phyloP scores from a whole-genome alignment of 2,113 vertebrate species.

The Siniperca chuatsi region DNA sequence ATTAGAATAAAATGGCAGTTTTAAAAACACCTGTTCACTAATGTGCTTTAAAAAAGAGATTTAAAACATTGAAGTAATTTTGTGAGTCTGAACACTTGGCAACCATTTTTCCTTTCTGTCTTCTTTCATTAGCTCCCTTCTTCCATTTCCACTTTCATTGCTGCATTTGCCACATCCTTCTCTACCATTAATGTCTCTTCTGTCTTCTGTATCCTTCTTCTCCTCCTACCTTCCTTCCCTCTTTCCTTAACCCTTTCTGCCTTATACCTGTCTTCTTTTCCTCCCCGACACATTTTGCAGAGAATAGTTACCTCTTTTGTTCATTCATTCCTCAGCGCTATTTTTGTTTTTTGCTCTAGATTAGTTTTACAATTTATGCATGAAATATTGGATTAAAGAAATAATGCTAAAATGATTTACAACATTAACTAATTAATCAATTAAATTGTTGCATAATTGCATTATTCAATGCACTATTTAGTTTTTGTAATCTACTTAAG shows the following conservation, averaged over 20 bases:
- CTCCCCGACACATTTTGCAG: not conserved
- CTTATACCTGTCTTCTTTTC: not conserved
- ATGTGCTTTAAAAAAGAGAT: constrained; percentile 25
- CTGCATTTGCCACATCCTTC: not conserved
- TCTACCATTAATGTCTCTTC: not conserved
- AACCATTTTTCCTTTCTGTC: not conserved
- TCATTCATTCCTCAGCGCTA: not conserved
- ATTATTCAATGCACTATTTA: not conserved
- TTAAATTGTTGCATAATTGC: not conserved
- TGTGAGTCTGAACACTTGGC: not conserved
- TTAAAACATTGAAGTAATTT: constrained; percentile 14
- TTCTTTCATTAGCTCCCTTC: not conserved
- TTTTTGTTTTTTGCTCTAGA: not conserved
- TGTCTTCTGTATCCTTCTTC: not conserved
- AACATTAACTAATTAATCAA: not conserved
- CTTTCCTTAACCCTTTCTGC: not conserved
- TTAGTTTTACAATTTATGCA: not conserved
- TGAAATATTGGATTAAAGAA: constrained; percentile 7
- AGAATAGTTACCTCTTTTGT: not conserved
- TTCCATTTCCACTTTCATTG: not conserved
- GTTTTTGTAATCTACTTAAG: not conserved
- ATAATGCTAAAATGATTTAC: not conserved
- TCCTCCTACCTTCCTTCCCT: not conserved
- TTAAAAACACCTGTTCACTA: constrained; percentile 34
- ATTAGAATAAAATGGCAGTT: constrained; percentile 23